Conservation (phyloP, 2,113 vertebrate species). For the Montifringilla adamsi region DNA sequence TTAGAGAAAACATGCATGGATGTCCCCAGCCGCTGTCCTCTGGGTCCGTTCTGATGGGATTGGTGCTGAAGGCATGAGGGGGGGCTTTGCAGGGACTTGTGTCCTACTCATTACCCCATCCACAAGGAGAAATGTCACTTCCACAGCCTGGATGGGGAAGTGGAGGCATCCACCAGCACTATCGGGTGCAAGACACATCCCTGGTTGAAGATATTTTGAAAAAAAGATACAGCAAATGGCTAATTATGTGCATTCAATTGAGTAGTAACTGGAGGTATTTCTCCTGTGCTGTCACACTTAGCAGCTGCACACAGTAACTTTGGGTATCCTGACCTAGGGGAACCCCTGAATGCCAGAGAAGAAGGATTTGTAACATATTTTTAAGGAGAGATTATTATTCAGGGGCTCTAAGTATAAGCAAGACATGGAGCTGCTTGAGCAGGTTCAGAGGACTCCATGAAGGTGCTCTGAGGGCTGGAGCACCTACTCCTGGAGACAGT, state of each 20-base stretch:
- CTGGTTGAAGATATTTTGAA: neutral
- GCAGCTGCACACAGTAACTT: neutral
- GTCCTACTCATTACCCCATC: neutral
- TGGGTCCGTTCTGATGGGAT: neutral
- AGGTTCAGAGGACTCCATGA: neutral
- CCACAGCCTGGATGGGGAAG: neutral
- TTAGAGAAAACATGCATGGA: neutral
- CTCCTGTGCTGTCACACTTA: neutral
- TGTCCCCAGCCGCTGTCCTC: neutral
- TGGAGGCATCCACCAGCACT: fast-evolving
- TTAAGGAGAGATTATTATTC: neutral
- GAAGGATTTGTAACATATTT: neutral
- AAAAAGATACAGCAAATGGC: neutral
- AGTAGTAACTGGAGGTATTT: neutral
- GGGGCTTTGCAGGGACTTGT: neutral
- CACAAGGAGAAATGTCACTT: neutral
- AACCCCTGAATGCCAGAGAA: fast-evolving
- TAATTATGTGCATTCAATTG: neutral
- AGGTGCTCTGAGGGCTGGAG: neutral
- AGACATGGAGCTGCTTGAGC: fast-evolving
- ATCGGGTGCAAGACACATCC: neutral
- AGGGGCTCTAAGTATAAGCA: neutral
- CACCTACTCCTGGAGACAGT: neutral
- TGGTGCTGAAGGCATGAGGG: neutral
- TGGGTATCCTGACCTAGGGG: neutral